Evolutionary conservation across 2,113 vertebrate species (phyloP).

Genomic region (Glaucidium brasilianum): DNA sequence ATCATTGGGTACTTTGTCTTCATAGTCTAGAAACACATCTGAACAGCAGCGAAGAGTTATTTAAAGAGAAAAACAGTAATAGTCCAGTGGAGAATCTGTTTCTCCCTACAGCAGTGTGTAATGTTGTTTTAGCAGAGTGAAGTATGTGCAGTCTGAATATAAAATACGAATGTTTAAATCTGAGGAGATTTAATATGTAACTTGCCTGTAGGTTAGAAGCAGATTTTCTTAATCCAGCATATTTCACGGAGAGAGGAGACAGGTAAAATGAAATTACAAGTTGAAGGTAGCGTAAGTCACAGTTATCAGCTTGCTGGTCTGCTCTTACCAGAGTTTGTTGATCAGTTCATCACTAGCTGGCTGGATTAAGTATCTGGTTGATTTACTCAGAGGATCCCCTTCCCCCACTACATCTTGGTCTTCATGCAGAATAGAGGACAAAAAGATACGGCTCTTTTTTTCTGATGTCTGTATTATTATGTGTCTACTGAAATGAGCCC

Average conservation of each 20-base stretch:
- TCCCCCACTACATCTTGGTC: slow-evolving; percentile 26
- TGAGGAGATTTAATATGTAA: not conserved
- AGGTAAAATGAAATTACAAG: not conserved
- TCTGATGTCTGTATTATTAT: slow-evolving; percentile 69
- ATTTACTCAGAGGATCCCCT: slow-evolving; percentile 42
- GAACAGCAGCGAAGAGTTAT: not conserved
- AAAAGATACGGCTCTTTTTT: slow-evolving; percentile 60
- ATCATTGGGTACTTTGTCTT: not conserved
- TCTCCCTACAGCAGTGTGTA: not conserved
- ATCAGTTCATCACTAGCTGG: slow-evolving; percentile 47
- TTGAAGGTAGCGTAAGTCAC: not conserved
- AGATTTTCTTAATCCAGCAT: not conserved
- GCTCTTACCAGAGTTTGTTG: not conserved
- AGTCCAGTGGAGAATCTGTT: not conserved
- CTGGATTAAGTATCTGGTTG: slow-evolving; percentile 42
- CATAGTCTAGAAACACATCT: not conserved
- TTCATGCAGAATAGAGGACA: slow-evolving; percentile 58
- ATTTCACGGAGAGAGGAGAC: not conserved
- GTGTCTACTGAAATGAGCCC: slow-evolving; percentile 68
- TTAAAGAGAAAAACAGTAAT: not conserved
- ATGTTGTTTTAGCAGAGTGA: not conserved
- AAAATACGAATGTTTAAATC: not conserved
- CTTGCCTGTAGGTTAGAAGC: not conserved
- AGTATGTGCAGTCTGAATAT: not conserved
- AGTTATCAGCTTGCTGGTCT: not conserved